Conservation (phyloP, 2,888 invertebrate genomes). For the Dorcus parallelipipedus region DNA sequence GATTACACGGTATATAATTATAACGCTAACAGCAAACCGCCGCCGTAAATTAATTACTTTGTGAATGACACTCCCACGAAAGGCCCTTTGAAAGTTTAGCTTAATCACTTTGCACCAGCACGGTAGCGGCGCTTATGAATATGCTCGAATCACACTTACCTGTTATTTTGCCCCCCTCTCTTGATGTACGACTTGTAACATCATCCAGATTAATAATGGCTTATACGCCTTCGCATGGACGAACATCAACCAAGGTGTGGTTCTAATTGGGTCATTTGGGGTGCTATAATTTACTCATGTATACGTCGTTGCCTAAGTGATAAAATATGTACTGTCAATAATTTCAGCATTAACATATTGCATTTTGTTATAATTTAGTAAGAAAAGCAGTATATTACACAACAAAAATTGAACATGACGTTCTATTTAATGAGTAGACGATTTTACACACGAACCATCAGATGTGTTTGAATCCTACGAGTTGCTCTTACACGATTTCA, state of each 20-base stretch:
- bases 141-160: constrained; percentile 1
- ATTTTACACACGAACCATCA: too few species aligned
- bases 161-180: neutral
- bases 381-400: too few species aligned
- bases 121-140: neutral
- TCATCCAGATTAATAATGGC: constrained; percentile 1
- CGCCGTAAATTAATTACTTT: neutral
- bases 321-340: too few species aligned
- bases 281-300: too few species aligned
- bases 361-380: too few species aligned
- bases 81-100: neutral
- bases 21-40: neutral
- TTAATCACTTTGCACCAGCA: neutral
- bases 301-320: too few species aligned
- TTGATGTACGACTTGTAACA: neutral
- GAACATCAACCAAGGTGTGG: neutral
- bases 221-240: neutral
- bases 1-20: neutral
- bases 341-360: too few species aligned
- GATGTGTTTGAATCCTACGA: too few species aligned
- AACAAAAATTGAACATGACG: too few species aligned
- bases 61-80: neutral
- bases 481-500: too few species aligned
- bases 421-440: too few species aligned
- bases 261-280: neutral